Base-by-base conservation (phyloP, 2,888 invertebrate species). In the Pedicia rivosa region DNA sequence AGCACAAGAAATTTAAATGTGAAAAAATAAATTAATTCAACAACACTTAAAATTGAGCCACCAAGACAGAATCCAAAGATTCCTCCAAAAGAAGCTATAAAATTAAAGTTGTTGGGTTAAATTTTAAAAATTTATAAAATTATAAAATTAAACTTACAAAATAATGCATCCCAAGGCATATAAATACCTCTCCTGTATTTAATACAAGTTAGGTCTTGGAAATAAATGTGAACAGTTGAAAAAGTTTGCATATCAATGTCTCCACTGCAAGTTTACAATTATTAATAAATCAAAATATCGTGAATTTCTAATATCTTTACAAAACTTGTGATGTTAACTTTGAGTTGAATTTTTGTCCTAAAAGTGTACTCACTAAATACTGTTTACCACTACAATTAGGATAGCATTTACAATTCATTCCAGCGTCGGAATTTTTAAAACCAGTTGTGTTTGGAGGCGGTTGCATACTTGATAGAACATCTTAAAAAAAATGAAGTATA, bases 61-160 rank as follows among this genome's bases (percentile, higher is more conserved):
- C 73, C 73, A 1, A 74, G 54, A 37, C 72, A 74, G 1, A 74
- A 55, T 0, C 73, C 72, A 39, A 72, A 72, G 25, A 73, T 68
- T 2, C 73, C 73, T 1, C 73, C 73, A 30, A 73, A 65, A 32
- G 71, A 68, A 1, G 72, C 73, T 73, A 55, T n/a, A n/a, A n/a
- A n/a, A n/a, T n/a, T n/a, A n/a, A n/a, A n/a, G n/a, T n/a, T n/a
- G n/a, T n/a, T n/a, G n/a, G n/a, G n/a, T n/a, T n/a, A n/a, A n/a
- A n/a, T n/a, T 28, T 17, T 20, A 24, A 27, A 33, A 24, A 27
- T 35, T 12, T 26, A 22, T 5, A 10, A 25, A 24, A 12, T 28
- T 31, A 2, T 32, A n/a, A 29, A 15, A 10, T 8, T 5, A 12
- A 34, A 38, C 50, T 46, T 49, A 70, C 70, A 69, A 19, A 70